phyloP scores from a whole-genome alignment of 2,888 invertebrate genomes.

The Tetragonula carbonaria region DNA sequence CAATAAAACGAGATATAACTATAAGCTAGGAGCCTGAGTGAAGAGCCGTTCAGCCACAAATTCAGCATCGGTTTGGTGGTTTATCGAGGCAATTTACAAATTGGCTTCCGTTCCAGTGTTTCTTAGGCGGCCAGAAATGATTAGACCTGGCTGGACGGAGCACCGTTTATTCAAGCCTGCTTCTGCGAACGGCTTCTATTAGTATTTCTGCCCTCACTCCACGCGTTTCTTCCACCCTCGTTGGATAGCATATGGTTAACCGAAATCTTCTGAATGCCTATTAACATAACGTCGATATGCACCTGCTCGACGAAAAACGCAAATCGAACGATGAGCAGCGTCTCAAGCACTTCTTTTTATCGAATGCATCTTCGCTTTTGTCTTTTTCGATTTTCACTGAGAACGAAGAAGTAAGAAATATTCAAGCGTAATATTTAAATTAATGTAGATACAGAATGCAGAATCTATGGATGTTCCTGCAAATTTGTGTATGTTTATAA shows the following conservation, averaged over 20 bases:
- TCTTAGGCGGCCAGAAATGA: slow-evolving; percentile 52
- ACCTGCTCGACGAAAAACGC: slow-evolving; percentile 73
- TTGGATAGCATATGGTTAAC: slow-evolving; percentile 76
- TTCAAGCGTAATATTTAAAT: not conserved
- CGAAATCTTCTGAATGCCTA: slow-evolving; percentile 69
- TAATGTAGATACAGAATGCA: too few species aligned
- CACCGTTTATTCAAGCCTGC: slow-evolving; percentile 61
- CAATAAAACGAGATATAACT: slow-evolving; percentile 31
- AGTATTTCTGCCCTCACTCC: slow-evolving; percentile 64
- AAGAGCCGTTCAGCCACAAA: slow-evolving; percentile 37
- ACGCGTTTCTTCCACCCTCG: slow-evolving; percentile 32
- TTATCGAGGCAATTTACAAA: slow-evolving; percentile 71
- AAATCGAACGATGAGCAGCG: slow-evolving; percentile 15
- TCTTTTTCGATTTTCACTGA: not conserved
- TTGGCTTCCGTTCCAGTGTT: slow-evolving; percentile 69
- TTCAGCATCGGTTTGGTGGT: slow-evolving; percentile 49
- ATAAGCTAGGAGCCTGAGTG: slow-evolving; percentile 8
- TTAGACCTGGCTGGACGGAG: slow-evolving; percentile 58
- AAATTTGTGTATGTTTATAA: not conserved
- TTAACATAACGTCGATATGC: slow-evolving; percentile 77
- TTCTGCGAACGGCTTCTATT: slow-evolving; percentile 70
- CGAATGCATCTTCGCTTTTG: not conserved
- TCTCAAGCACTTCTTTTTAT: not conserved
- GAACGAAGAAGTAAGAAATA: not conserved
- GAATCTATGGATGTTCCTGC: not conserved